phyloP scores from a whole-genome alignment of 1,140 invertebrate genomes.

The Camponotus floridanus region DNA sequence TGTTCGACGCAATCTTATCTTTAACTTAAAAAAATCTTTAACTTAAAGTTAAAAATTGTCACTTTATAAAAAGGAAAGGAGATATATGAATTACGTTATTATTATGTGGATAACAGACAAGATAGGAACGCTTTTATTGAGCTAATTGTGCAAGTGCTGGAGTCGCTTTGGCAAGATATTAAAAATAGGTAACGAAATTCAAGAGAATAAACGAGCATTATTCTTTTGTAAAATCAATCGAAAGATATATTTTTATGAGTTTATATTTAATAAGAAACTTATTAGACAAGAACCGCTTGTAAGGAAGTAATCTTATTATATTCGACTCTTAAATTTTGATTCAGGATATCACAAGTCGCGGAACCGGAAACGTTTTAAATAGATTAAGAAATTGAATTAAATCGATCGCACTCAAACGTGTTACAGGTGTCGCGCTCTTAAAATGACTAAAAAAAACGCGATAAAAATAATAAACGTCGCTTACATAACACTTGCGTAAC shows the following conservation, averaged over 20 bases:
- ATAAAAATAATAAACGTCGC: neutral
- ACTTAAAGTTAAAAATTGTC: neutral
- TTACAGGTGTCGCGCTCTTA: neutral
- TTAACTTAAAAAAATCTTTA: no score
- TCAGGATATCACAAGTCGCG: neutral
- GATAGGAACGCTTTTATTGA: neutral
- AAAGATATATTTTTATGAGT: no score
- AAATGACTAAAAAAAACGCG: neutral
- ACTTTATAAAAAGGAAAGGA: neutral
- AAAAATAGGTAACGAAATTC: neutral
- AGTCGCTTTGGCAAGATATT: neutral
- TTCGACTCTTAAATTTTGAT: neutral
- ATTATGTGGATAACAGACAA: neutral
- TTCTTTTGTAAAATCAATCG: neutral
- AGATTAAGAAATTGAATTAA: neutral
- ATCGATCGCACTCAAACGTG: no score
- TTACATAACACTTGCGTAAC: no score
- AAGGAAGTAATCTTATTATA: neutral
- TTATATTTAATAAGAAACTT: neutral
- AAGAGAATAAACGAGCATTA: neutral
- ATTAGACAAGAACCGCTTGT: neutral
- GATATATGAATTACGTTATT: neutral
- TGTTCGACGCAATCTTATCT: neutral
- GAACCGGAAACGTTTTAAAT: neutral
- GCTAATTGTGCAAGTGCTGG: neutral